These are phyloP conservation scores for Ceraclea dissimilis DNA, from an alignment of 2,888 invertebrate species.

Conservation along the genomic window DNA sequence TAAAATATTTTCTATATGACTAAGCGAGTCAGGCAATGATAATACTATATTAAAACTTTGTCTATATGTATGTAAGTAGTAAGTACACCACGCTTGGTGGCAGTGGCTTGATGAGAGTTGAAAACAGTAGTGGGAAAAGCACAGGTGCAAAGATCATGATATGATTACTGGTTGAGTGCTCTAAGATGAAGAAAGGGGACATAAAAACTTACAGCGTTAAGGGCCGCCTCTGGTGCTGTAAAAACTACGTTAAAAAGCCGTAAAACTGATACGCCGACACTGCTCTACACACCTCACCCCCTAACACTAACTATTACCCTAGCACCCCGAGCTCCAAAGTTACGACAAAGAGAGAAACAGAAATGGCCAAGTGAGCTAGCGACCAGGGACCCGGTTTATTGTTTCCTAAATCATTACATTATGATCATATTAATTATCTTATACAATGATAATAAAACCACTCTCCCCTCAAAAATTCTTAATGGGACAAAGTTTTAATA, in stretches of 20 bases:
- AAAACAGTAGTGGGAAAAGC: neutral
- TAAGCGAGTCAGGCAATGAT: too few relatives aligned
- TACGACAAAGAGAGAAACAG: neutral
- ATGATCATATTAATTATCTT: too few relatives aligned
- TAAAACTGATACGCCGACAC: slow-evolving; percentile 31
- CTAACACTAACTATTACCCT: neutral
- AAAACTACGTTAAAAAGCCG: slow-evolving; percentile 50
- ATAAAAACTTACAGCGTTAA: slow-evolving; percentile 24
- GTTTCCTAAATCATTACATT: neutral
- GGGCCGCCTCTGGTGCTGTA: slow-evolving; percentile 38
- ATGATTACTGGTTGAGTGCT: slow-evolving; percentile 26
- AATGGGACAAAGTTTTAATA: too few relatives aligned
- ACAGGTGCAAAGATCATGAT: slow-evolving; percentile 21
- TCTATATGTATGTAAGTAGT: too few relatives aligned
- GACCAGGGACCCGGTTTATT: neutral
- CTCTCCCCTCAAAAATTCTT: too few relatives aligned
- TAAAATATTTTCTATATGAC: too few relatives aligned
- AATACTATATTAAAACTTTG: too few relatives aligned
- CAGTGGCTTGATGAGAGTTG: too few relatives aligned
- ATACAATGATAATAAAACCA: too few relatives aligned
- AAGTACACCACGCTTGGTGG: too few relatives aligned
- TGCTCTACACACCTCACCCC: neutral
- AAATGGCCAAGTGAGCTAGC: neutral
- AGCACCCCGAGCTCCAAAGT: neutral
- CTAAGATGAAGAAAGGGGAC: slow-evolving; percentile 22